Percentiles rank a stretch among this genome's conserved stretches.
Conservation (phyloP, 2,888 invertebrate genomes). For the Sphaeridia pumilis region DNA sequence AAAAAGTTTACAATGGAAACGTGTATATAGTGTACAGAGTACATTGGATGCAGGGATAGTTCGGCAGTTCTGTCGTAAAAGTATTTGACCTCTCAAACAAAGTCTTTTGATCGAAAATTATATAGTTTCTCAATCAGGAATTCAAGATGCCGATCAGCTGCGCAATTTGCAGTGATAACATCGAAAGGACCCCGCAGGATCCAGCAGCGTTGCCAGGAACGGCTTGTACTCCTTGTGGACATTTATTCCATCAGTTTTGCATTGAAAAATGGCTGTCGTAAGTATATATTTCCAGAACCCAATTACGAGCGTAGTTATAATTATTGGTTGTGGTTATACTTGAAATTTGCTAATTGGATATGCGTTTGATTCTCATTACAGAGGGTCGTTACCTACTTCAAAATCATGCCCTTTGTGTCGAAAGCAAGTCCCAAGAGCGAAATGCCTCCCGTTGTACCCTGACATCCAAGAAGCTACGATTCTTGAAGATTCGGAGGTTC, state of each 20-base stretch:
- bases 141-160: conserved; percentile 8
- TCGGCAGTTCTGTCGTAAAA: no score
- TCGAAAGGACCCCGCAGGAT: conserved; percentile 2
- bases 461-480: conserved; percentile 4
- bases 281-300: neutral
- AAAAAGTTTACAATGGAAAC: no score
- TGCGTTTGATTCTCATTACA: neutral
- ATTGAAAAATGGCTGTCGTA: conserved; percentile 10
- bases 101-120: neutral
- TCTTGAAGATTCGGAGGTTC: conserved; percentile 2
- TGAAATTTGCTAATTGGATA: no score
- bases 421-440: conserved; percentile 6
- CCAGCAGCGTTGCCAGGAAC: neutral
- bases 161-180: conserved; percentile 10
- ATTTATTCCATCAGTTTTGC: conserved; percentile 10
- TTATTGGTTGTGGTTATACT: no score
- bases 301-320: neutral
- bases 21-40: no score
- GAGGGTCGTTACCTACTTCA: conserved; percentile 8
- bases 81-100: no score
- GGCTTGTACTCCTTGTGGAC: conserved; percentile 11
- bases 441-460: conserved; percentile 10
- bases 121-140: no score
- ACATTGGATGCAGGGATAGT: no score
- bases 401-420: conserved; percentile 14